phyloP scores from a whole-genome alignment of 2,113 vertebrate genomes.

The Prunella himalayana region DNA sequence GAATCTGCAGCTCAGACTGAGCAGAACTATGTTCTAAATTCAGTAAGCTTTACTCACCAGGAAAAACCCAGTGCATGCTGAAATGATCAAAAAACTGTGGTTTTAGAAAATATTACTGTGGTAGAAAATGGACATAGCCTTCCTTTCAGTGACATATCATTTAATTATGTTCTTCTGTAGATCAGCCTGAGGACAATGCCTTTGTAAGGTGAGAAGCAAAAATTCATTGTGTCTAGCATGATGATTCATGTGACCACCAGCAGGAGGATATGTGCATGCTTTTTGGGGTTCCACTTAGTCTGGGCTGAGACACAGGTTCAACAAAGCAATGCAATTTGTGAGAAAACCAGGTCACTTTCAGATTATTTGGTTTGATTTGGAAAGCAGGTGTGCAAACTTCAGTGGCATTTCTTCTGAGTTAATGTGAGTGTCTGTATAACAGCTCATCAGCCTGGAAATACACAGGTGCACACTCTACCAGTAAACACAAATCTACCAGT shows the following conservation, averaged over 20 bases:
- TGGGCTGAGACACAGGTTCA: not conserved
- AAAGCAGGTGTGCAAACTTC: not conserved
- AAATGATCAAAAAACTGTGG: not conserved
- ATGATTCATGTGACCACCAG: not conserved
- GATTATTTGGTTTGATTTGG: not conserved
- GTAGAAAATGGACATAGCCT: not conserved
- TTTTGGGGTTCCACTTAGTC: not conserved
- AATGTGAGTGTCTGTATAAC: not conserved
- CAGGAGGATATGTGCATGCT: not conserved
- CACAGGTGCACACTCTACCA: not conserved
- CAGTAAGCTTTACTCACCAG: conserved; percentile 20
- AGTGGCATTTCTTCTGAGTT: not conserved
- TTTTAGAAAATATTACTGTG: not conserved
- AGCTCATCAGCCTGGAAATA: not conserved
- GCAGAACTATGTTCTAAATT: conserved; percentile 3
- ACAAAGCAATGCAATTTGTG: not conserved
- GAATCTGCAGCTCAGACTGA: conserved; percentile 1
- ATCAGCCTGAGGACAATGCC: not conserved
- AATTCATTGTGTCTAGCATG: not conserved
- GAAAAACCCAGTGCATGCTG: not conserved
- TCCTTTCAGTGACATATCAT: not conserved
- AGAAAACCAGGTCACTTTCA: not conserved
- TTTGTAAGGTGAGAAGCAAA: conserved; percentile 1
- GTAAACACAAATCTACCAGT: not conserved
- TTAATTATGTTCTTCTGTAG: conserved; percentile 23